phyloP scores from a whole-genome alignment of 2,797 vertebrate species.

The Gobionotothen gibberifrons region DNA sequence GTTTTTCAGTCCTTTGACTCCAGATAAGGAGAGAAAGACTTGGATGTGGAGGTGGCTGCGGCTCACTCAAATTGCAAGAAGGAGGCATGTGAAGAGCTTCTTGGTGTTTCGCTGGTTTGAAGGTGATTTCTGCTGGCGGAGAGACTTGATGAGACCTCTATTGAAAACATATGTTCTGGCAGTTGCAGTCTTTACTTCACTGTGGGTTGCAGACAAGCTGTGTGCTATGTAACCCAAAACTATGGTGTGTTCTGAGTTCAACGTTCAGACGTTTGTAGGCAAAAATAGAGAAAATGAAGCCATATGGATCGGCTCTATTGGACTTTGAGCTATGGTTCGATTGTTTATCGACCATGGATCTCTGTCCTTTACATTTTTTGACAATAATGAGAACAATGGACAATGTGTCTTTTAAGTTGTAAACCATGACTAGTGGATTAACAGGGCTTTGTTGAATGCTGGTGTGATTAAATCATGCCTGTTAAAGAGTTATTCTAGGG shows the following conservation, averaged over 20 bases:
- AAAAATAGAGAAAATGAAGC: not conserved
- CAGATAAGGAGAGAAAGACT: not conserved
- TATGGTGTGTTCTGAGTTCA: not conserved
- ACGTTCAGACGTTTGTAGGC: not conserved
- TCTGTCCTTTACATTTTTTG: too few species aligned
- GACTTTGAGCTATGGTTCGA: too few species aligned
- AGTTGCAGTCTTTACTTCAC: not conserved
- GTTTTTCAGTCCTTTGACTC: not conserved
- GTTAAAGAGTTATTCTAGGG: too few species aligned
- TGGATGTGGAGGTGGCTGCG: not conserved
- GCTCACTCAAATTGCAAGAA: not conserved
- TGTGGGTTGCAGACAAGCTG: conserved; percentile 7
- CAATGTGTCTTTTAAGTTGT: too few species aligned
- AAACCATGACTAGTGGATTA: too few species aligned
- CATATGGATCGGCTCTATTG: not conserved
- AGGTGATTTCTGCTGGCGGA: conserved; percentile 47
- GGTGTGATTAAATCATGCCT: too few species aligned
- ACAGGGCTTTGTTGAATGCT: too few species aligned
- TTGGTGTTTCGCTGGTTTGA: conserved; percentile 20
- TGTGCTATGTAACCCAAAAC: conserved; percentile 6
- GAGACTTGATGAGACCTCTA: conserved; percentile 39
- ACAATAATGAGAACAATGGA: too few species aligned
- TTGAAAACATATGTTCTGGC: conserved; percentile 71
- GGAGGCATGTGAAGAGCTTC: conserved; percentile 24
- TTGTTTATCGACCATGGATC: too few species aligned